Percentiles rank a stretch among this genome's conserved stretches.
Evolutionary conservation across 2,797 vertebrate species (phyloP).

Genomic region (Rhabdophis nuchalis): DNA sequence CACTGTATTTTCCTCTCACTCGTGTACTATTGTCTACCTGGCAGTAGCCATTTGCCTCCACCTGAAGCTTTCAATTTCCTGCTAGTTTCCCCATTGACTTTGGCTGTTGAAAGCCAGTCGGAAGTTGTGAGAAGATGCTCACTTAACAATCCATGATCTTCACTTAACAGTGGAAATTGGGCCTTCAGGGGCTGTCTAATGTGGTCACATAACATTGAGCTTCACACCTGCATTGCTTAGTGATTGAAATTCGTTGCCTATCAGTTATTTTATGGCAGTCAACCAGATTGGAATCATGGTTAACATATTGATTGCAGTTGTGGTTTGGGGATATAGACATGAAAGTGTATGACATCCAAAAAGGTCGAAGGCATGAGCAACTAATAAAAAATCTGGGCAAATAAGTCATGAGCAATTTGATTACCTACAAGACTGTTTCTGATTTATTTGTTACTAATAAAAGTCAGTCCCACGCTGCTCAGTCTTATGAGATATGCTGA

Average conservation of each 20-base stretch:
- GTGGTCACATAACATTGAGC: neutral
- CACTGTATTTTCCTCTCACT: neutral
- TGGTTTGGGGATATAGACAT: neutral
- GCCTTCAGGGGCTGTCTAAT: neutral
- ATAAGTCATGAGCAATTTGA: neutral
- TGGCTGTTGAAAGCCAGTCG: neutral
- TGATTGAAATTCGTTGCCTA: neutral
- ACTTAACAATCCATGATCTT: neutral
- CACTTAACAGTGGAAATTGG: neutral
- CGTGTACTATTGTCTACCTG: neutral
- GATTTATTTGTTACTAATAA: neutral
- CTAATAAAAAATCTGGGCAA: neutral
- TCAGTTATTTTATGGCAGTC: neutral
- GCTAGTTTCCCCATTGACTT: neutral
- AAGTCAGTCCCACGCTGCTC: neutral
- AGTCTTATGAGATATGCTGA: neutral
- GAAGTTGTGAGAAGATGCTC: neutral
- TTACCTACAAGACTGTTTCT: neutral
- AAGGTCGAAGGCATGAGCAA: neutral
- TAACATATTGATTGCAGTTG: neutral
- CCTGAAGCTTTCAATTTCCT: neutral
- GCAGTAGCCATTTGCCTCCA: neutral
- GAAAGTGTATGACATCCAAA: neutral
- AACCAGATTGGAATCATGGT: neutral
- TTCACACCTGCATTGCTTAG: neutral